Percentiles rank a stretch among this genome's conserved stretches.
These are phyloP conservation scores for Gopherus flavomarginatus DNA, from an alignment of 2,113 vertebrate genomes.

Conservation along the genomic window DNA sequence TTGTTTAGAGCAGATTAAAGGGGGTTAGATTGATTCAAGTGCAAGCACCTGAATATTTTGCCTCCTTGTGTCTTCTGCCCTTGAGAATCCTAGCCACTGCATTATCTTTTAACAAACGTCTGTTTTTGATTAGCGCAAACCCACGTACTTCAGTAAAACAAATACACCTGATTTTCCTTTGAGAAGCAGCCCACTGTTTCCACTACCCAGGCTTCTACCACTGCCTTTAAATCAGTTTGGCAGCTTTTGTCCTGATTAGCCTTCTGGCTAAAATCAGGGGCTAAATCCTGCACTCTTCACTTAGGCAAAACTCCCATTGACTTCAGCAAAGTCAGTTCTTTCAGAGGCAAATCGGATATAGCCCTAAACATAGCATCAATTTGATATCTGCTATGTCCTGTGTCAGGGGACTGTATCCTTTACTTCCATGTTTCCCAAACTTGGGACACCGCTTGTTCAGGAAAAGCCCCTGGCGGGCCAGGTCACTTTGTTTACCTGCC, in stretches of 20 bases:
- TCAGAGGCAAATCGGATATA: neutral
- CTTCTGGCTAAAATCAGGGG: conserved; percentile 39
- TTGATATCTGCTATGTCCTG: neutral
- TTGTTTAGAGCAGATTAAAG: conserved; percentile 33
- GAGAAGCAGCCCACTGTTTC: conserved; percentile 62
- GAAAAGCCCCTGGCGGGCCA: too few relatives aligned
- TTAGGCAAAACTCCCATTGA: neutral
- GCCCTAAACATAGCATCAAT: conserved; percentile 29
- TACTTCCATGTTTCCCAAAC: neutral
- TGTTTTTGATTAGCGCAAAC: conserved; percentile 67
- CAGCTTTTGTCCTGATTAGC: neutral
- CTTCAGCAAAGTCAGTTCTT: neutral
- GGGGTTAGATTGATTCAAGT: conserved; percentile 8
- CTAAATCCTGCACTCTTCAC: neutral
- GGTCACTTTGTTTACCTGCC: too few relatives aligned
- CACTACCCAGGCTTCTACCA: conserved; percentile 28
- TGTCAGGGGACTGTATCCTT: neutral
- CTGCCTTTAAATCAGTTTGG: conserved; percentile 59
- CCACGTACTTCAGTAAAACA: conserved; percentile 60
- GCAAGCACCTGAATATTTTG: conserved; percentile 33
- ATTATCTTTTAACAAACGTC: conserved; percentile 60
- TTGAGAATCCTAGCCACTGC: conserved; percentile 42
- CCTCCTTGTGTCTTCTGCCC: conserved; percentile 38
- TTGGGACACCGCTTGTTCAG: too few relatives aligned
- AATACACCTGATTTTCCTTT: conserved; percentile 49